These are phyloP conservation scores for Armadillidium nasatum DNA, from an alignment of 1,140 invertebrate genomes.

Conservation along the genomic window DNA sequence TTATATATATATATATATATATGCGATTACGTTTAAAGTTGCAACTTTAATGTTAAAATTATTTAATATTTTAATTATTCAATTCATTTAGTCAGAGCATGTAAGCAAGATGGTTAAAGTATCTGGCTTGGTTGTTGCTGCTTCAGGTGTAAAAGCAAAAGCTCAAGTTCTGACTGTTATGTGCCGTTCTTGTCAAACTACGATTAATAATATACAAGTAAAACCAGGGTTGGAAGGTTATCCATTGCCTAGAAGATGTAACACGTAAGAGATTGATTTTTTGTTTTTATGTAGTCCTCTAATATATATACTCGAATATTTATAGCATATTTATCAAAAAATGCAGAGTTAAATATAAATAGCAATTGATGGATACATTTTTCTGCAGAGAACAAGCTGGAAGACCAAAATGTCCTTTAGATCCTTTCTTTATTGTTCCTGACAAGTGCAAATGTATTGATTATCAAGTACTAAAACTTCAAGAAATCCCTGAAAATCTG, in stretches of 20 bases:
- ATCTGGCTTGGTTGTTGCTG: slow-evolving; percentile 90
- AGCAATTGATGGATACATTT: slow-evolving; percentile 41
- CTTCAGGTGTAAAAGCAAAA: slow-evolving; percentile 89
- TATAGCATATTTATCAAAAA: no score
- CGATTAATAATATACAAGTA: slow-evolving; percentile 82
- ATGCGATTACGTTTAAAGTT: no score
- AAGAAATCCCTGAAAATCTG: slow-evolving; percentile 93
- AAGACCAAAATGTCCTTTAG: slow-evolving; percentile 84
- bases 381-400: slow-evolving; percentile 73
- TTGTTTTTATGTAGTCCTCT: no score
- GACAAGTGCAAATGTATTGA: slow-evolving; percentile 97
- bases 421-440: slow-evolving; percentile 95
- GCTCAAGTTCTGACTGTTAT: slow-evolving; percentile 92
- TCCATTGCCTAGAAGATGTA: slow-evolving; percentile 90
- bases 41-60: no score
- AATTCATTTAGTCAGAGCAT: slow-evolving; percentile 71
- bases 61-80: background rate
- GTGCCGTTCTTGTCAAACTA: slow-evolving; percentile 86
- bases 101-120: slow-evolving; percentile 92
- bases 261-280: slow-evolving; percentile 61
- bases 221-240: slow-evolving; percentile 96
- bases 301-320: no score
- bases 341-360: slow-evolving; percentile 19
- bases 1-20: no score
- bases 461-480: slow-evolving; percentile 80